Evolutionary conservation across 1,140 invertebrate species (phyloP), one percentile per base, ranked within the genome.

Genomic region (Pogonomyrmex barbatus): DNA sequence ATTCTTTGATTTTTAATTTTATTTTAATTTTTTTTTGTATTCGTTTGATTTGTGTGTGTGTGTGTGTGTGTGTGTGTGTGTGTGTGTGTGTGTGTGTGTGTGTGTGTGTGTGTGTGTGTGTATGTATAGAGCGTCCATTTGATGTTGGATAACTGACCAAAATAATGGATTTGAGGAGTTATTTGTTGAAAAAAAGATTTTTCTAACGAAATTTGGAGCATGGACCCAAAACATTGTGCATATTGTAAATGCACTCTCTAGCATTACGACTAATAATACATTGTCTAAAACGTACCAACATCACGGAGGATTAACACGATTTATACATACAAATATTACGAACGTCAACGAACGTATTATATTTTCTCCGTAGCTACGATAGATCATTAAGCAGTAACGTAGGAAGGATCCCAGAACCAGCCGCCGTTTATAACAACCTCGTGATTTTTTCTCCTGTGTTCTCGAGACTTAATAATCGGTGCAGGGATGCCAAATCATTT

Each of bases 201-300:
- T 71, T 47, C 33, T 39, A n/a, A 17, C 6, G 8, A 47, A 50
- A 14, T 75, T 83, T 36, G 42, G 47, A 87, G 63, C 79, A 88
- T 73, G 90, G 90, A 91, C 85, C 87, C 85, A 50, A 50, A 84
- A 71, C 24, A 83, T 90, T 93, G 92, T 93, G 93, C 87, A 93
- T 93, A 93, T 39, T 93, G 93, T 93, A 93, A 93, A 93, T 93
- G 93, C 91, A 92, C 90, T 88, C 86, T 91, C 83, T 91, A 89
- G 76, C 56, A 79, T 90, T 86, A 81, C 71, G 67, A 9, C 68
- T 56, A 65, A 65, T 60, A 24, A 65, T 68, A 63, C 36, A 60
- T 78, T 56, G 62, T 83, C 42, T 83, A 73, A 83, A 83, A 83
- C 33, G 79, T 82, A 82, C 79, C 79, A 82, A 73, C 68, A 58